These are phyloP conservation scores for Rhopalosiphum padi DNA, from an alignment of 1,140 invertebrate species.

Conservation along the genomic window DNA sequence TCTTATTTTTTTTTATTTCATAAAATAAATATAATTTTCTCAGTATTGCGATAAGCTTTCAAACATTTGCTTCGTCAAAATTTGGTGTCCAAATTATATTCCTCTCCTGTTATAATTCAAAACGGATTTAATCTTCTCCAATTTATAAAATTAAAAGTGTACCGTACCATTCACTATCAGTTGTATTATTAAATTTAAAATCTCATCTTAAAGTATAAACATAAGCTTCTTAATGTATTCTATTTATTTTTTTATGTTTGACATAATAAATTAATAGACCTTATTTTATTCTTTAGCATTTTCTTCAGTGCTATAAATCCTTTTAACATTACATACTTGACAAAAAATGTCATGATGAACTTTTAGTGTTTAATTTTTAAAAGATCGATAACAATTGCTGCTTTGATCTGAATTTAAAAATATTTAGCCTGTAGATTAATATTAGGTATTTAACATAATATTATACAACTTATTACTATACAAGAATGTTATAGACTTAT, in stretches of 20 bases:
- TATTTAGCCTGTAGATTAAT: neutral
- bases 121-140: neutral
- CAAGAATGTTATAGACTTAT: neutral
- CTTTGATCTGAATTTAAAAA: neutral
- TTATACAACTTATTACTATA: neutral
- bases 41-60: neutral
- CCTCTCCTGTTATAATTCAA: neutral
- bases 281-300: too few species aligned
- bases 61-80: neutral
- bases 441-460: neutral
- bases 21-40: neutral
- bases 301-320: too few species aligned
- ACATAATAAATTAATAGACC: neutral
- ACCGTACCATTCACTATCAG: neutral
- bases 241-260: neutral
- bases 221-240: neutral
- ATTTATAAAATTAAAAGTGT: slow-evolving; percentile 6
- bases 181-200: neutral
- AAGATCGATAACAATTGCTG: neutral
- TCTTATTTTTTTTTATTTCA: neutral
- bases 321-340: too few species aligned
- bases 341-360: neutral
- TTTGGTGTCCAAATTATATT: neutral
- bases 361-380: neutral
- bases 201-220: neutral